Evolutionary conservation across 2,113 vertebrate species (phyloP).

Genomic region (Engystomops pustulosus): DNA sequence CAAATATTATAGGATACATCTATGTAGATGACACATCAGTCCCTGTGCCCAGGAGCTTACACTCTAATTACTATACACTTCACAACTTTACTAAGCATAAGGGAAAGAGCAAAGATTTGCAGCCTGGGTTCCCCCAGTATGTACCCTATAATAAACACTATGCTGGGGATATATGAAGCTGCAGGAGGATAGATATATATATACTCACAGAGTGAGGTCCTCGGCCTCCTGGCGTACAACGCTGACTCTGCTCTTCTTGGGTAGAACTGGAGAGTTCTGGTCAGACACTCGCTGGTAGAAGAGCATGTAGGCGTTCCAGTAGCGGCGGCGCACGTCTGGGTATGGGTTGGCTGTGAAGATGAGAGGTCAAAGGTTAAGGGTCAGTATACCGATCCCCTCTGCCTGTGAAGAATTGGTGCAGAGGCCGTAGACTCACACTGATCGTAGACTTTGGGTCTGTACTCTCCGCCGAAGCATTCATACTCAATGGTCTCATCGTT

Average conservation of each 20-base stretch:
- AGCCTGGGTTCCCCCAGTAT: background rate
- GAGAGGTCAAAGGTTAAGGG: background rate
- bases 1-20: too few relatives aligned
- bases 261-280: slow-evolving; percentile 93
- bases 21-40: too few relatives aligned
- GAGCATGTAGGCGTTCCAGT: slow-evolving; percentile 99
- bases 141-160: background rate
- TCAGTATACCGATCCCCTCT: background rate
- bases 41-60: too few relatives aligned
- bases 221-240: slow-evolving; percentile 96
- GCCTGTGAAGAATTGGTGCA: background rate
- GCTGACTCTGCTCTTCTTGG: slow-evolving; percentile 97
- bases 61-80: too few relatives aligned
- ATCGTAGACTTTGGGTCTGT: slow-evolving; percentile 97
- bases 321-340: slow-evolving; percentile 91
- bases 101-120: too few relatives aligned
- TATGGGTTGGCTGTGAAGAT: slow-evolving; percentile 88
- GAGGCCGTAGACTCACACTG: slow-evolving; percentile 82
- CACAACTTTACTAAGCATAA: too few relatives aligned
- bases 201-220: slow-evolving; percentile 91
- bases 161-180: background rate
- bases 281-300: slow-evolving; percentile 97
- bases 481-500: slow-evolving; percentile 96
- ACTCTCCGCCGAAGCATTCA: slow-evolving; percentile 98
- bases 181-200: slow-evolving; percentile 62